A percentile compares a stretch with the other conserved stretches of the same genome.
Evolutionary conservation across 1,140 invertebrate species (phyloP).

Genomic region (Caenorhabditis remanei): DNA sequence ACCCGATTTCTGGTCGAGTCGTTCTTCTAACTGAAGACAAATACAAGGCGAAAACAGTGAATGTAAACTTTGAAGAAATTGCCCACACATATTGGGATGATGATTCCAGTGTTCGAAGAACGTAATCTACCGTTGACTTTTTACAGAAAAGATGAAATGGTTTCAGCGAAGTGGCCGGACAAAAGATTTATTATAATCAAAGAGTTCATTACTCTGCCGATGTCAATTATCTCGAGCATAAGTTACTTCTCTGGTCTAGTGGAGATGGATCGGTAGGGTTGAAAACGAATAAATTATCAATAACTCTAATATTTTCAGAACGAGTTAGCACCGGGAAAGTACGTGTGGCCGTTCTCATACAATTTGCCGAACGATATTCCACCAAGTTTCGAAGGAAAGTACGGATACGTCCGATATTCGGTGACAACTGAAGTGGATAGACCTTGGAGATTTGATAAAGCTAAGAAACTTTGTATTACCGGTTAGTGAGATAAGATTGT

Average conservation of each 20-base stretch:
- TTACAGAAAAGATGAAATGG: too few relatives aligned
- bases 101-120: not conserved
- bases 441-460: slow-evolving; percentile 50
- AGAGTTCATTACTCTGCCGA: not conserved
- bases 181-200: not conserved
- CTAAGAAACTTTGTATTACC: slow-evolving; percentile 6
- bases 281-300: not conserved
- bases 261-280: slow-evolving; percentile 14
- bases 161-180: not conserved
- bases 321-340: slow-evolving; percentile 2
- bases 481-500: not conserved
- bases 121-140: not conserved
- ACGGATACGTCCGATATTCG: slow-evolving; percentile 21
- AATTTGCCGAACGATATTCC: not conserved
- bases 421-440: slow-evolving; percentile 35
- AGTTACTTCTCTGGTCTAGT: not conserved
- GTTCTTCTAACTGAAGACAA: not conserved
- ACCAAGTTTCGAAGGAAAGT: slow-evolving; percentile 32
- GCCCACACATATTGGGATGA: slow-evolving; percentile 11
- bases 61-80: not conserved
- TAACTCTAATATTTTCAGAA: not conserved
- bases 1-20: slow-evolving; percentile 22
- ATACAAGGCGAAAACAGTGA: slow-evolving; percentile 19
- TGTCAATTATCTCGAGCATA: not conserved
- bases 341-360: slow-evolving; percentile 14